Percentiles rank a stretch among this genome's conserved stretches.
phyloP scores from a whole-genome alignment of 2,888 invertebrate species.

The Drosophila stalkeri region DNA sequence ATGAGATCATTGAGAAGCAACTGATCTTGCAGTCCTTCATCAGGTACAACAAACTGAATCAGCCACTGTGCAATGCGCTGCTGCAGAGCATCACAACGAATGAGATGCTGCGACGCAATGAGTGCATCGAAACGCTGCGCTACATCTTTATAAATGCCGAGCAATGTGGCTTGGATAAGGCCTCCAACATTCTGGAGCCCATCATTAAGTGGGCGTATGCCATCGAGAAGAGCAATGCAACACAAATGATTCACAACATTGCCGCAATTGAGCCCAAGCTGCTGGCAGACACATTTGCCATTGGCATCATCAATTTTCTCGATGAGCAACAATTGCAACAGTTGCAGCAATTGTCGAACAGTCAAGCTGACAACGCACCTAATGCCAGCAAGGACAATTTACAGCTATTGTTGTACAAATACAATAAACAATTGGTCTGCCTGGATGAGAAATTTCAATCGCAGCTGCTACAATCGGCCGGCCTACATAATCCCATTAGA shows the following conservation, averaged over 20 bases:
- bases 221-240: conserved; percentile 60
- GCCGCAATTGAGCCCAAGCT: conserved; percentile 69
- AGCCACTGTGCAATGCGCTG: conserved; percentile 58
- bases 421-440: conserved; percentile 77
- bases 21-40: conserved; percentile 73
- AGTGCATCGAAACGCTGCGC: conserved; percentile 78
- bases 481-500: background rate
- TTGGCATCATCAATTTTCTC: conserved; percentile 82
- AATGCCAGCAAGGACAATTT: conserved; percentile 6
- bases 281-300: conserved; percentile 79
- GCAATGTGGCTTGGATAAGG: conserved; percentile 75
- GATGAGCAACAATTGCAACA: conserved; percentile 55
- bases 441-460: conserved; percentile 55
- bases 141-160: conserved; percentile 72
- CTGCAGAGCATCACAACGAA: conserved; percentile 73
- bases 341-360: conserved; percentile 27
- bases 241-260: conserved; percentile 76
- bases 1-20: conserved; percentile 80
- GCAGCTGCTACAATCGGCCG: background rate
- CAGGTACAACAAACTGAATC: conserved; percentile 62
- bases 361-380: background rate
- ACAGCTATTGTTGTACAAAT: conserved; percentile 73
- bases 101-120: conserved; percentile 75
- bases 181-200: conserved; percentile 62
- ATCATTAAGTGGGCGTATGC: conserved; percentile 77